Evolutionary conservation across 2,797 vertebrate genomes (phyloP).

Genomic region (Cephalopachus bancanus): DNA sequence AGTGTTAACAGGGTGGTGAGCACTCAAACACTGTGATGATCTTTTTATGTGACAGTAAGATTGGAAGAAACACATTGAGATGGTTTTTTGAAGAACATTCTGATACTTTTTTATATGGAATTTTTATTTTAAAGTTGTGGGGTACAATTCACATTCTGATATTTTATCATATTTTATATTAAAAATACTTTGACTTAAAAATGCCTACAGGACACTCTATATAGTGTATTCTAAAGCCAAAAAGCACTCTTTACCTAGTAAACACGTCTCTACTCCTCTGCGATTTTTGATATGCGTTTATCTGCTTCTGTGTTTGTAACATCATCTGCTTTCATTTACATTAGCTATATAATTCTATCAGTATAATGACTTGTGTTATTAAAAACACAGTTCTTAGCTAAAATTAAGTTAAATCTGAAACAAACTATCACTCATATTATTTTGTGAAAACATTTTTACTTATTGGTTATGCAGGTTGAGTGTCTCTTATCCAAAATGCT

Average conservation of each 20-base stretch:
- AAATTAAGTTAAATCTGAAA: slow-evolving; percentile 26
- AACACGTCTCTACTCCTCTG: not conserved
- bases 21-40: not conserved
- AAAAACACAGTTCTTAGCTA: slow-evolving; percentile 7
- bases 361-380: not conserved
- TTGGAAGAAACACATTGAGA: not conserved
- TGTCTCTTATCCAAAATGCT: not conserved
- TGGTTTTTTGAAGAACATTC: not conserved
- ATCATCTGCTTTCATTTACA: slow-evolving; percentile 4
- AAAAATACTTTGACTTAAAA: slow-evolving; percentile 22
- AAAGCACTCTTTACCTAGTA: not conserved
- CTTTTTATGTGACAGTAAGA: not conserved
- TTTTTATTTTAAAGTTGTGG: too few relatives aligned
- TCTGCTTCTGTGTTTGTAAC: not conserved
- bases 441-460: slow-evolving; percentile 23
- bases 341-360: not conserved
- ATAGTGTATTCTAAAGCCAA: not conserved
- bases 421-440: not conserved
- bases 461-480: not conserved
- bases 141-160: not conserved
- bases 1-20: not conserved
- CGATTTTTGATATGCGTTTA: slow-evolving; percentile 1
- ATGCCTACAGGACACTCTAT: not conserved
- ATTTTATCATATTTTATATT: slow-evolving; percentile 9
- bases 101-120: too few relatives aligned